Evolutionary conservation across 2,888 invertebrate genomes (phyloP), one percentile per base, ranked within the genome.

Genomic region (Eupelmus urozonus): DNA sequence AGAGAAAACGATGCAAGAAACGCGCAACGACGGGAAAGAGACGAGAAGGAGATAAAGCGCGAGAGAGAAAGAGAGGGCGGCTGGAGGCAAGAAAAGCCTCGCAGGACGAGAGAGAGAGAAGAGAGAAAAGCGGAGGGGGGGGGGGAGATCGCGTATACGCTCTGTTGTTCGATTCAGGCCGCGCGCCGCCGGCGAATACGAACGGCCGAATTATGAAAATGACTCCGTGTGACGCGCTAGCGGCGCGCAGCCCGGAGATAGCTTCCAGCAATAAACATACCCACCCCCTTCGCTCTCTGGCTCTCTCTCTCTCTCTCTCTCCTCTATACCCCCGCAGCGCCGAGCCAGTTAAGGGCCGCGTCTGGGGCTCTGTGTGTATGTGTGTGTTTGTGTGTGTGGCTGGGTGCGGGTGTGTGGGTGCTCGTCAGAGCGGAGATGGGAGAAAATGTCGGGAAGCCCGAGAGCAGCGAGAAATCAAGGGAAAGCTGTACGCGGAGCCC

Each of bases 121-220:
- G 57, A 72, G 62, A n/a, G 66, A 71, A 25, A 66, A 20, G 45
- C 59, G 9, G 25, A 45, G 67, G 34, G 42, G 66, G 34, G 71
- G 55, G 75, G 20, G 23, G 42, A 55, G 51, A n/a, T 45, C 53
- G 74, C 71, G 73, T 57, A 73, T 74, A 60, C 16, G 67, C 25
- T 34, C 82, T 88, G 91, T 90, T 90, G 90, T 91, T 91, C 91
- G 91, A 91, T 91, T 91, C 91, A 88, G 89, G 90, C 88, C 90
- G 90, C 90, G 90, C 88, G 88, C 13, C 87, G 85, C 87, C 86
- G 87, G 90, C 90, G 92, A 91, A 92, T 92, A 92, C 91, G 92
- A 91, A 92, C 91, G 91, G 91, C 91, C 90, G 90, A 92, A 92
- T 92, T 92, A 92, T 92, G 92, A 92, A 92, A 92, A 92, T 92